phyloP scores from a whole-genome alignment of 2,888 invertebrate species.

The Morinoia aosen region DNA sequence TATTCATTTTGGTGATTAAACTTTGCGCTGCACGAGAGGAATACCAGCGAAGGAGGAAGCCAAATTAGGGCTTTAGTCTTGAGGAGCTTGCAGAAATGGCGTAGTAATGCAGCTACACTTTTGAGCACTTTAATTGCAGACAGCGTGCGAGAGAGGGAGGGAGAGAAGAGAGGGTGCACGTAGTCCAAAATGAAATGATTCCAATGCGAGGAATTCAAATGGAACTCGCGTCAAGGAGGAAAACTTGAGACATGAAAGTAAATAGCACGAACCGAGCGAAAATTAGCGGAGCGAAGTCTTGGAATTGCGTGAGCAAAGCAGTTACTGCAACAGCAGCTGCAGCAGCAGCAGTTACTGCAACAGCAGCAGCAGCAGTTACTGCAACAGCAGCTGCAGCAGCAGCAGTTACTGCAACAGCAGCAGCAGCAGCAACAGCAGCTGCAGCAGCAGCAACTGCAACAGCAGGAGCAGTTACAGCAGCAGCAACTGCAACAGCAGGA shows the following conservation, averaged over 20 bases:
- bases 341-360: not conserved
- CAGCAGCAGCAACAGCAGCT: not conserved
- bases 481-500: not conserved
- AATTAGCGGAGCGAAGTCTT: slow-evolving; percentile 14
- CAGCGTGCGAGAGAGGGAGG: not conserved
- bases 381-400: not conserved
- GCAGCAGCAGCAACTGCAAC: not conserved
- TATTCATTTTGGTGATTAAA: slow-evolving; percentile 55
- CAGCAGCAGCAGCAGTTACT: not conserved
- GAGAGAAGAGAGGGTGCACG: not conserved
- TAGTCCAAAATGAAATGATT: slow-evolving; percentile 49
- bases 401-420: not conserved
- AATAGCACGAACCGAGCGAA: slow-evolving; percentile 8
- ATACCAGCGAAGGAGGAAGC: slow-evolving; percentile 13
- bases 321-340: not conserved
- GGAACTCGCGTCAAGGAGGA: slow-evolving; percentile 44
- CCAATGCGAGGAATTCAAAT: slow-evolving; percentile 39
- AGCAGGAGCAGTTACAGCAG: not conserved
- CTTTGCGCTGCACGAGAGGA: slow-evolving; percentile 21
- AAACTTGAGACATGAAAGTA: slow-evolving; percentile 48
- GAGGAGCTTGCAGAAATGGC: slow-evolving; percentile 33
- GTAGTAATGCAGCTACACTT: slow-evolving; percentile 22
- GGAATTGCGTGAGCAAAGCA: not conserved
- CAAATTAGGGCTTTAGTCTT: slow-evolving; percentile 53
- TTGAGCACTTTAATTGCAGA: slow-evolving; percentile 44